Base-by-base conservation (phyloP, 2,888 invertebrate species). In the Siphonodentalium dalli region DNA sequence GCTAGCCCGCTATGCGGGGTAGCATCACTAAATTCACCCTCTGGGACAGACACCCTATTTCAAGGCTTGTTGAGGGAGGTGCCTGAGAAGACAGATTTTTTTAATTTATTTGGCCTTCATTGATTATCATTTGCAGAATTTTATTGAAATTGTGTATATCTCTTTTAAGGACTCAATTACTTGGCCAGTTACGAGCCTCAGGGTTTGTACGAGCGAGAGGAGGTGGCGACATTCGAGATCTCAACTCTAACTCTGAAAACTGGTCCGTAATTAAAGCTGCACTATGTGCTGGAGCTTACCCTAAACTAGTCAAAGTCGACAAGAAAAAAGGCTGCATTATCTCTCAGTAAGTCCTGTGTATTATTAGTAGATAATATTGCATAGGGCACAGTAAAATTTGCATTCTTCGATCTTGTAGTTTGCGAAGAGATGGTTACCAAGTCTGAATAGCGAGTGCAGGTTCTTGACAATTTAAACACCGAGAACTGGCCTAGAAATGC, bases 221-320 rank as follows among this genome's bases (percentile, higher is more conserved):
- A 11, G 74, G 74, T 26, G 82, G 83, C 5, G 90, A 89, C 71
- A 88, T 92, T 56, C 66, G 89, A 63, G 90, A 91, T 72, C 85
- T 93, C 31, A 96, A 96, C 82, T 80, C 85, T 1, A 90, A 93
- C 83, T 89, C 91, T 0, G 88, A 90, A 69, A 89, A 90, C 75
- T 93, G 93, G 93, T 89, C 92, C 11, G 87, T 96, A 48, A 89
- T 98, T 0, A 96, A 96, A 77, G 91, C 92, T 0, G 92, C 92
- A 2, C 84, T 97, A 28, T 88, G 89, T 24, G 90, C 91, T 3
- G 96, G 97, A 0, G 85, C 92, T 54, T 97, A 96, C 82, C 97
- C 98, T 0, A 91, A 92, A 68, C 81, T 97, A 37, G 90, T 91
- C 18, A 85, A 88, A 20, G 87, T 90, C 1, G 89, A 90, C 75